These are phyloP conservation scores for Apocheima hispidaria DNA, from an alignment of 2,888 invertebrate genomes.

Conservation along the genomic window DNA sequence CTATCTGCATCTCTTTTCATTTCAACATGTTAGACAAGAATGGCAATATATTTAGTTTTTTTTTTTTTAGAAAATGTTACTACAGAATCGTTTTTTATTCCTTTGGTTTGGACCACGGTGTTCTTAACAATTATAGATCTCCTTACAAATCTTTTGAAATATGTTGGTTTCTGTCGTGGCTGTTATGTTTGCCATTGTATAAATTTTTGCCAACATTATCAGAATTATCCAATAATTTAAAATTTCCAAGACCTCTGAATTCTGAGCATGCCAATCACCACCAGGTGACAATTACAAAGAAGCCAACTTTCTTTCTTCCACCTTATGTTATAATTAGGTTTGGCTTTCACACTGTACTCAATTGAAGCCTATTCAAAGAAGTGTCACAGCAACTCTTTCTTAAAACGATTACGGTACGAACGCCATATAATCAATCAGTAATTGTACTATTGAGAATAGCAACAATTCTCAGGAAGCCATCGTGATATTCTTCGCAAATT, in stretches of 20 bases:
- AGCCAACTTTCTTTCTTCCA: conserved; percentile 1
- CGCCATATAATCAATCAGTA: conserved; percentile 7
- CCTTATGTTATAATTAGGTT: neutral
- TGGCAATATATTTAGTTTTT: too few species aligned
- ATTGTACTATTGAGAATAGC: conserved; percentile 15
- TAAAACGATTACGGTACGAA: conserved; percentile 12
- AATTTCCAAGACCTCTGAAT: neutral
- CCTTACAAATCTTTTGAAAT: too few species aligned
- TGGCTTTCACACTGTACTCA: conserved; percentile 30
- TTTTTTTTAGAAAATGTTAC: too few species aligned
- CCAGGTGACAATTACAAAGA: neutral
- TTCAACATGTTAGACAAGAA: too few species aligned
- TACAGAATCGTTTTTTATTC: too few species aligned
- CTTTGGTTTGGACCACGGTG: too few species aligned
- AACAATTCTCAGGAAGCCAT: conserved; percentile 14
- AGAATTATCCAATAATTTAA: neutral
- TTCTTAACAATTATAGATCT: too few species aligned
- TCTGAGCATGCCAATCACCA: neutral
- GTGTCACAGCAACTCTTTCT: conserved; percentile 27
- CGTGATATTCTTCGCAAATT: conserved; percentile 8
- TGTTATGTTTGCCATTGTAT: too few species aligned
- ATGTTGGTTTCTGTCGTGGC: too few species aligned
- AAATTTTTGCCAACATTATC: too few species aligned
- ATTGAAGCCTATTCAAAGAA: conserved; percentile 27
- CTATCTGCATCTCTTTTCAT: too few species aligned